Percentiles rank a stretch among this genome's conserved stretches.
Evolutionary conservation across 2,797 vertebrate species (phyloP).

Genomic region (Melanotaenia boesemani): DNA sequence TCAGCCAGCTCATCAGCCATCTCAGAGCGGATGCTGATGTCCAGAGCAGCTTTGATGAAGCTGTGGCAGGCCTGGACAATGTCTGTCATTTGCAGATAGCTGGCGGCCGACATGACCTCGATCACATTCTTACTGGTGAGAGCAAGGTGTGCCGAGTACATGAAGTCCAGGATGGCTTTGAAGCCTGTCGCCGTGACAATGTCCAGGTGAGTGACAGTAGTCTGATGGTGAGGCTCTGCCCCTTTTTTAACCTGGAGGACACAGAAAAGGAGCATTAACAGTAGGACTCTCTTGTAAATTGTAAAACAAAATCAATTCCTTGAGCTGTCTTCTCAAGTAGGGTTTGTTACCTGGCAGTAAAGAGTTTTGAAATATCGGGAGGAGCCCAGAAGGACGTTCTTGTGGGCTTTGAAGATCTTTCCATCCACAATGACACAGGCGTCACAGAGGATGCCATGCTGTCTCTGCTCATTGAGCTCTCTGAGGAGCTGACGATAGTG

Average conservation of each 20-base stretch:
- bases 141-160: slow-evolving; percentile 96
- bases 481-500: slow-evolving; percentile 97
- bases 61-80: slow-evolving; percentile 97
- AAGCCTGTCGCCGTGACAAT: slow-evolving; percentile 98
- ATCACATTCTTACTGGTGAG: slow-evolving; percentile 98
- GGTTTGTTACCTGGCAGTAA: slow-evolving; percentile 94
- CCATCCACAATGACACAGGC: slow-evolving; percentile 96
- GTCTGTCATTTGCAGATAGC: slow-evolving; percentile 98
- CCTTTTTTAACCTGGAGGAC: slow-evolving; percentile 91
- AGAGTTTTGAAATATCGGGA: slow-evolving; percentile 99
- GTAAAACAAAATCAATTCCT: neutral
- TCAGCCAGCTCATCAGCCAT: slow-evolving; percentile 91
- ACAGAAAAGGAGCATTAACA: slow-evolving; percentile 33
- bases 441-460: slow-evolving; percentile 96
- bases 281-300: neutral
- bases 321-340: slow-evolving; percentile 41
- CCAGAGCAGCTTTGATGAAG: slow-evolving; percentile 97
- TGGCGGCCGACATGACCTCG: slow-evolving; percentile 98
- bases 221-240: slow-evolving; percentile 85
- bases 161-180: slow-evolving; percentile 98
- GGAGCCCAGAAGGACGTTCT: slow-evolving; percentile 95
- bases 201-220: slow-evolving; percentile 96
- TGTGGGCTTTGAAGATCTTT: slow-evolving; percentile 98
- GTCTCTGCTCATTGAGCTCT: slow-evolving; percentile 96
- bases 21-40: slow-evolving; percentile 97